A percentile compares a stretch with the other conserved stretches of the same genome.
Evolutionary conservation across 2,797 vertebrate genomes (phyloP).

Genomic region (Alectoris magna): DNA sequence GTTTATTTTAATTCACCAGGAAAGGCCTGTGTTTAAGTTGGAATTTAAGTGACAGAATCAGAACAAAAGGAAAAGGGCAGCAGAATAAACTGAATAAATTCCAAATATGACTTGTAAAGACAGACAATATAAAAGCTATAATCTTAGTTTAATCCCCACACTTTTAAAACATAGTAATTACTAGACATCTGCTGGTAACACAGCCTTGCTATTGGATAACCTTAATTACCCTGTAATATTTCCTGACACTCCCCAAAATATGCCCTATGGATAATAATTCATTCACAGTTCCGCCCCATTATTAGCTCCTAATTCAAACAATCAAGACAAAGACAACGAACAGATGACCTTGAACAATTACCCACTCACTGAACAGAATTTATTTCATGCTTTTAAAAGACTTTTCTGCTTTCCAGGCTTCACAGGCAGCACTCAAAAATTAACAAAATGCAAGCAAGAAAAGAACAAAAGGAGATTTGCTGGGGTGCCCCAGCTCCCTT

Average conservation of each 20-base stretch:
- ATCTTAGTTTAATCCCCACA: conserved; percentile 80
- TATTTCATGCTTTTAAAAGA: conserved; percentile 79
- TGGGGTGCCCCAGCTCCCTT: neutral
- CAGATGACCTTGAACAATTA: conserved; percentile 83
- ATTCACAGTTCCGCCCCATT: conserved; percentile 84
- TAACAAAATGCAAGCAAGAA: conserved; percentile 44
- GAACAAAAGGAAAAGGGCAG: conserved; percentile 81
- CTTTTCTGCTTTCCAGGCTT: conserved; percentile 54
- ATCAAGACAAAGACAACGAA: conserved; percentile 80
- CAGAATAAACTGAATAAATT: conserved; percentile 81
- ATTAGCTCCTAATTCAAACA: conserved; percentile 85
- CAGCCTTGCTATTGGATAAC: conserved; percentile 80
- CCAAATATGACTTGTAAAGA: conserved; percentile 82
- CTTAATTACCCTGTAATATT: conserved; percentile 84
- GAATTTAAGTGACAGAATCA: conserved; percentile 78
- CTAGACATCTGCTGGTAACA: conserved; percentile 82
- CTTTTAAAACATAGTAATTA: conserved; percentile 85
- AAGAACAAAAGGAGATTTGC: conserved; percentile 45
- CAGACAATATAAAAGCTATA: conserved; percentile 90
- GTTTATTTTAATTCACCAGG: conserved; percentile 78
- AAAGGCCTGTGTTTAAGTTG: conserved; percentile 78
- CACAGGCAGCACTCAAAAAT: conserved; percentile 60
- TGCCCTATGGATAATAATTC: conserved; percentile 81
- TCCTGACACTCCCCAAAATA: conserved; percentile 83
- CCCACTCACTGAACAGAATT: conserved; percentile 74